Conservation (phyloP, 2,888 invertebrate genomes). For the Cordilura impudica region DNA sequence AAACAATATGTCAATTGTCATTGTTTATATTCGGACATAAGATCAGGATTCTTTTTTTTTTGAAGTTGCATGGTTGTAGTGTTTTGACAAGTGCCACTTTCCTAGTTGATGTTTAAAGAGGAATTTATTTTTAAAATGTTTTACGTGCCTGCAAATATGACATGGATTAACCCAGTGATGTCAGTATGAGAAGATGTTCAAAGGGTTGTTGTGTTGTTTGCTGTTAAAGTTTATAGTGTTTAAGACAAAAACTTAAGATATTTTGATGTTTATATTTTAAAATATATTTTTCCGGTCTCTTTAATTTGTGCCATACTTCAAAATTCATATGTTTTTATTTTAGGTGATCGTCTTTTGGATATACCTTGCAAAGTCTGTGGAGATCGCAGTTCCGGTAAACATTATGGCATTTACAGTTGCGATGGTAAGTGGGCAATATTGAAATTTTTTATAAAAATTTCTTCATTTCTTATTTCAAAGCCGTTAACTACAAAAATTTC, state of each 20-base stretch:
- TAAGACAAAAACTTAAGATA: background rate
- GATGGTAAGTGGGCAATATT: constrained; percentile 98
- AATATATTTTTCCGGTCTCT: background rate
- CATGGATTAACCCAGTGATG: constrained; percentile 61
- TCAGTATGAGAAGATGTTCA: background rate
- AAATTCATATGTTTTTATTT: constrained; percentile 19
- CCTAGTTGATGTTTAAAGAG: constrained; percentile 62
- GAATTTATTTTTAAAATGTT: constrained; percentile 70
- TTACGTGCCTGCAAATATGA: constrained; percentile 66
- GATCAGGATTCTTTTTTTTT: constrained; percentile 15
- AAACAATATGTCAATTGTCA: constrained; percentile 75
- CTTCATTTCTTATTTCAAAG: too few relatives aligned
- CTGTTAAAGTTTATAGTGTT: background rate
- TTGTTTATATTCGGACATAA: constrained; percentile 44
- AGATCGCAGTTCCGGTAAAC: constrained; percentile 98
- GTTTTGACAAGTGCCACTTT: constrained; percentile 77
- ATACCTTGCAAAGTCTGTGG: constrained; percentile 99
- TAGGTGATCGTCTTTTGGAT: constrained; percentile 97
- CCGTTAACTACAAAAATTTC: too few relatives aligned
- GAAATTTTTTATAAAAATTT: too few relatives aligned
- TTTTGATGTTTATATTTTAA: background rate
- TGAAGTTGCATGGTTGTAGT: constrained; percentile 49
- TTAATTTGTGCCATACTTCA: constrained; percentile 5
- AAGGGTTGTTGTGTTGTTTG: background rate
- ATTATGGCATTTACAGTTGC: constrained; percentile 99